These are phyloP conservation scores for Epistrophella euchroma DNA, from an alignment of 2,888 invertebrate genomes.

Conservation along the genomic window DNA sequence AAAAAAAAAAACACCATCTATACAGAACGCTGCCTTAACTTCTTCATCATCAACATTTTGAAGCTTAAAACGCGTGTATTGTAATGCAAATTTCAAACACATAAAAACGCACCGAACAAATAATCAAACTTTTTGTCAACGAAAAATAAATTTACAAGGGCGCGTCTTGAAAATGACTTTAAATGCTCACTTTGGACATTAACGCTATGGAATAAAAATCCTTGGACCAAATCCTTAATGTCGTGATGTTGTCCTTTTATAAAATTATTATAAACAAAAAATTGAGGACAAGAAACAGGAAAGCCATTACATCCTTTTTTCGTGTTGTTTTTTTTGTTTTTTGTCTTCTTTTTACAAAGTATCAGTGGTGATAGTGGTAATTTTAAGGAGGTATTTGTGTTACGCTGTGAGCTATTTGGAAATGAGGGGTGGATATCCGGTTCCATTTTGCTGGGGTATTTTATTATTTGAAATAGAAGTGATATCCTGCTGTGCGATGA, in stretches of 20 bases:
- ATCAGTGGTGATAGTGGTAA: slow-evolving; percentile 50
- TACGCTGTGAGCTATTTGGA: slow-evolving; percentile 15
- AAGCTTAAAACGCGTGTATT: slow-evolving; percentile 73
- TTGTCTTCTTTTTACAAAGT: slow-evolving; percentile 43
- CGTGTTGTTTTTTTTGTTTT: slow-evolving; percentile 21
- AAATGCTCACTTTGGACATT: slow-evolving; percentile 72
- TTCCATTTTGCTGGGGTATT: slow-evolving; percentile 62
- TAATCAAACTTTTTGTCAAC: slow-evolving; percentile 46
- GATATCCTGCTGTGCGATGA: slow-evolving; percentile 70
- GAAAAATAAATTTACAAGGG: slow-evolving; percentile 42
- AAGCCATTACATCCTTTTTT: slow-evolving; percentile 69
- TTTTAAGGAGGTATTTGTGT: slow-evolving; percentile 40
- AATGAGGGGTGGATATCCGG: slow-evolving; percentile 48
- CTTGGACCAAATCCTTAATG: slow-evolving; percentile 66
- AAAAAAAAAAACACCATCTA: neutral
- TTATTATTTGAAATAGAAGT: slow-evolving; percentile 59
- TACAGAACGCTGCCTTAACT: neutral
- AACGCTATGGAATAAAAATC: slow-evolving; percentile 55
- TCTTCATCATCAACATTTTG: slow-evolving; percentile 52
- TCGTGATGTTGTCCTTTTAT: slow-evolving; percentile 43
- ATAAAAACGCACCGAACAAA: slow-evolving; percentile 48
- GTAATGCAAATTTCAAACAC: slow-evolving; percentile 69
- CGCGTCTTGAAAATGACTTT: slow-evolving; percentile 64
- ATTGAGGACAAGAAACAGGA: slow-evolving; percentile 51
- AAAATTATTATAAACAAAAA: slow-evolving; percentile 37